phyloP scores from a whole-genome alignment of 2,888 invertebrate species.

The Drosophila setosimentum region DNA sequence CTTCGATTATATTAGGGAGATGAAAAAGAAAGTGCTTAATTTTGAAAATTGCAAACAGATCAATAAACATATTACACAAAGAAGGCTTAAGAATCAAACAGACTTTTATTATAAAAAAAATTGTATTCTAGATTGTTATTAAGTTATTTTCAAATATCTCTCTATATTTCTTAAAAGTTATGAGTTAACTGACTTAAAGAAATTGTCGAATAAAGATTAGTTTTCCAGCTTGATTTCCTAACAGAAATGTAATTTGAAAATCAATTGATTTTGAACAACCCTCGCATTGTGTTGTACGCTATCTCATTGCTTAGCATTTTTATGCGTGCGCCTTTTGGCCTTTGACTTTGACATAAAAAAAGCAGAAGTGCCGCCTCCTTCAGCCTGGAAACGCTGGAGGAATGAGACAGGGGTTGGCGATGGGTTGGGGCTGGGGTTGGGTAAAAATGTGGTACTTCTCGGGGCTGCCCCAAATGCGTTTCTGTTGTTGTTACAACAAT shows the following conservation, averaged over 20 bases:
- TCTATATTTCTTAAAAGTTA: background rate
- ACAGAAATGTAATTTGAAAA: background rate
- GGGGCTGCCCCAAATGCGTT: conserved; percentile 68
- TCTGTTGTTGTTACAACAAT: conserved; percentile 71
- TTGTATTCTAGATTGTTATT: background rate
- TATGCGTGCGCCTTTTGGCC: conserved; percentile 71
- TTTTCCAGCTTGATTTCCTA: background rate
- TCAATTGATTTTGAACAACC: conserved; percentile 20
- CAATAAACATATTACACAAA: background rate
- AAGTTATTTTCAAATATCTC: background rate
- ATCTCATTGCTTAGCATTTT: conserved; percentile 53
- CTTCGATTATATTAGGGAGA: background rate
- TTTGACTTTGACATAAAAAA: conserved; percentile 74
- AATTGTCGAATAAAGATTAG: background rate
- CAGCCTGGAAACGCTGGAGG: conserved; percentile 12
- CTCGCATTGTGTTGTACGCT: conserved; percentile 47
- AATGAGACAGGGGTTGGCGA: background rate
- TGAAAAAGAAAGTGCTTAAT: too few species aligned
- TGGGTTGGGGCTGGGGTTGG: background rate
- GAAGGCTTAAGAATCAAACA: background rate
- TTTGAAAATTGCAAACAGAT: background rate
- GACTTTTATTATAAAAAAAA: background rate
- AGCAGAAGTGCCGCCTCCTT: conserved; percentile 49
- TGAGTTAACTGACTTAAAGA: background rate
- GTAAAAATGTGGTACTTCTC: conserved; percentile 21